A percentile compares a stretch with the other conserved stretches of the same genome.
Evolutionary conservation across 2,797 vertebrate species (phyloP).

Genomic region (Urocyon cinereoargenteus): DNA sequence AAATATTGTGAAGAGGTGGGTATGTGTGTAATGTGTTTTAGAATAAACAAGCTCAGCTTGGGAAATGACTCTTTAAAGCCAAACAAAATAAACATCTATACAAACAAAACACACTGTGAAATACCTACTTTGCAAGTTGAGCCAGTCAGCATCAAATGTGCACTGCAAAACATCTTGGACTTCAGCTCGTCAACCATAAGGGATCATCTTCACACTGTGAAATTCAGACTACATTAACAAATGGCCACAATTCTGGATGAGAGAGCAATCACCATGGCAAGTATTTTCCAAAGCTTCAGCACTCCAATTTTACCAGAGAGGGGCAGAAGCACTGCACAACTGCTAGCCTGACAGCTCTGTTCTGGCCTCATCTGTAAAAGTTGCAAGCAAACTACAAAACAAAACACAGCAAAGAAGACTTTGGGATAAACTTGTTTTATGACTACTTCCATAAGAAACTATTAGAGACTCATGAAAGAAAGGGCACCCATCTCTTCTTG

Average conservation of each 20-base stretch:
- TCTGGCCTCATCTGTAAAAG: background rate
- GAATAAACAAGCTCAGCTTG: background rate
- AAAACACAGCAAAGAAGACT: background rate
- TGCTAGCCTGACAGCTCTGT: background rate
- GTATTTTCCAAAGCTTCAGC: background rate
- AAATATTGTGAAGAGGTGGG: background rate
- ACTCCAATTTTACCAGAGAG: background rate
- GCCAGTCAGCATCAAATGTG: background rate
- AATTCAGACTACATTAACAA: background rate
- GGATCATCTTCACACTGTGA: background rate
- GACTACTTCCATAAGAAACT: background rate
- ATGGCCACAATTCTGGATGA: background rate
- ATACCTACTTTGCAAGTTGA: background rate
- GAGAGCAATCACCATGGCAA: background rate
- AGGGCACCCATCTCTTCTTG: background rate
- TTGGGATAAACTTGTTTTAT: background rate
- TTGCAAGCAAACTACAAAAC: background rate
- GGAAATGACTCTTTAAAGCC: conserved; percentile 4
- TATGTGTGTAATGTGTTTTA: background rate
- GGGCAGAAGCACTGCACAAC: background rate
- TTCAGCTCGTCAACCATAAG: background rate
- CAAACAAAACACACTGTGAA: background rate
- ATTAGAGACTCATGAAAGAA: background rate
- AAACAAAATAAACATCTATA: conserved; percentile 49
- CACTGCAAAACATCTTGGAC: background rate